Base-by-base conservation (phyloP, 2,888 invertebrate genomes). In the Ferdinandea cuprea region DNA sequence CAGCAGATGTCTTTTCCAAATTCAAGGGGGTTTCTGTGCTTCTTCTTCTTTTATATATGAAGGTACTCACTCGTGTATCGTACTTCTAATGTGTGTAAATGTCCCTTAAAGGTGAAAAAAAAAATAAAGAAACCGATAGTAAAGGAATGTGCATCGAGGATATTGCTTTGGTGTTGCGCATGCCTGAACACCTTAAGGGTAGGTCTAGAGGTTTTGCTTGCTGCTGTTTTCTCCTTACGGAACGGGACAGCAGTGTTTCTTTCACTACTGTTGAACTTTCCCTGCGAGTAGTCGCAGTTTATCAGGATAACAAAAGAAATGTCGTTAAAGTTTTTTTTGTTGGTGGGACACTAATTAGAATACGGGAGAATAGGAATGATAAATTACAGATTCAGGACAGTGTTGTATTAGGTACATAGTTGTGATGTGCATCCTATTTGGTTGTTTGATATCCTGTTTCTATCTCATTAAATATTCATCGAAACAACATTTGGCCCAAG, bases 121-220 rank as follows among this genome's bases (percentile, higher is more conserved):
- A 69, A 68, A 63, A 63, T 35, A 58, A 68, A 61, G 32, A 40
- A 63, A 50, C 46, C 40, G 13, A 32, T 25, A 21, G 25, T 56
- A 4, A 42, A 56, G n/a, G 37, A 42, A 48, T 74, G 58, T 81
- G 77, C 77, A 81, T 40, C 59, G 77, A 25, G 19, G 77, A 69
- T 76, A 48, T 52, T n/a, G 44, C 65, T n/a, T n/a, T n/a, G n/a
- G n/a, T 73, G 83, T 73, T 78, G 83, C 78, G 78, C 83, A 63
- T 83, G 83, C 78, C 37, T 83, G 72, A 68, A 40, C 78, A 83
- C 78, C 72, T 83, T 72, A 72, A 63, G 83, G 81, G 78, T 66
- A 35, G 66, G 11, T 25, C 2, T 48, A 48, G n/a, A 25, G 2
- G 65, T 71, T 81, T 44, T 21, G n/a, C n/a, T n/a, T n/a, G n/a